Conservation (phyloP, 2,113 vertebrate species). For the Trematocara nigrifrons region DNA sequence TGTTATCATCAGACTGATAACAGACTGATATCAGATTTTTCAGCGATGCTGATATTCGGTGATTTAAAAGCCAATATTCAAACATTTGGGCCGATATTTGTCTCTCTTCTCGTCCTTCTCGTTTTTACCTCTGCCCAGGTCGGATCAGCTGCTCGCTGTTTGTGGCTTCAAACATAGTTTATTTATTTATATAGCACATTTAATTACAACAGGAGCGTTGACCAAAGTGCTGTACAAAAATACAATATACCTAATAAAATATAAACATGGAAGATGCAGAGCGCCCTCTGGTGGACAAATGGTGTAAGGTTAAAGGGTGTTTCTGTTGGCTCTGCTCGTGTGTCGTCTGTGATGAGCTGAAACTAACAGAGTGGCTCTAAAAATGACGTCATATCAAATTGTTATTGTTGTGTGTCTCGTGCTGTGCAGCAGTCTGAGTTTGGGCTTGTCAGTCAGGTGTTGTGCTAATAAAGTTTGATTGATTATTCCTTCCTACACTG, state of each 20-base stretch:
- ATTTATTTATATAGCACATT: too few relatives aligned
- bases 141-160: neutral
- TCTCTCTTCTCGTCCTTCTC: neutral
- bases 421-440: neutral
- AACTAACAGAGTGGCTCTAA: neutral
- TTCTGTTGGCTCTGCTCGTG: neutral
- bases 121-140: neutral
- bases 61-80: neutral
- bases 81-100: neutral
- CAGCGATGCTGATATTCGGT: accelerated
- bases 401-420: accelerated
- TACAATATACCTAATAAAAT: too few relatives aligned
- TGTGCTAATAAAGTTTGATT: neutral
- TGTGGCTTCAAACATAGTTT: neutral
- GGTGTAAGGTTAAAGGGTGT: neutral
- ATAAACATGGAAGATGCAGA: neutral
- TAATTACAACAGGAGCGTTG: too few relatives aligned
- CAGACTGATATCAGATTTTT: neutral
- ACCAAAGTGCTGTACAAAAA: too few relatives aligned
- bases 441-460: neutral
- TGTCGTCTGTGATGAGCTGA: neutral
- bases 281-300: neutral
- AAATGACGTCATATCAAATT: neutral
- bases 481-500: neutral
- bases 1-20: neutral